A percentile compares a stretch with the other conserved stretches of the same genome.
Evolutionary conservation across 1,140 invertebrate genomes (phyloP).

Genomic region (Lethrus apterus): DNA sequence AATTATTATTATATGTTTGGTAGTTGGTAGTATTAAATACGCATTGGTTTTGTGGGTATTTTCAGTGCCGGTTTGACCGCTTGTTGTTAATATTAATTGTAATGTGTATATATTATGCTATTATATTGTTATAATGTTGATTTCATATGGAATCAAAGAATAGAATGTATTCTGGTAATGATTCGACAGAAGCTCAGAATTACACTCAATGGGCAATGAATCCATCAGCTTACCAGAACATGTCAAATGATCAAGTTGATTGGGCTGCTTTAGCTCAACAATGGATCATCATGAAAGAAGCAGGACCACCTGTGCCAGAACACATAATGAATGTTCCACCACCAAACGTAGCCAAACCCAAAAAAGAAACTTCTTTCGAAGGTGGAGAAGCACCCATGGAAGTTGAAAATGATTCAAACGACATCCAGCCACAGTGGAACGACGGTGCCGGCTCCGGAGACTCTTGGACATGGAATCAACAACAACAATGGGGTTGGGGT

Average conservation of each 20-base stretch:
- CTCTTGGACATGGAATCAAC: slow-evolving; percentile 45
- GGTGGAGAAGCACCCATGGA: slow-evolving; percentile 81
- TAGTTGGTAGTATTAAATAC: too few species aligned
- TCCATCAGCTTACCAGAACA: slow-evolving; percentile 52
- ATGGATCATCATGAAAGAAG: slow-evolving; percentile 96
- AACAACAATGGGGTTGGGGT: slow-evolving; percentile 38
- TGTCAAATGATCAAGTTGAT: slow-evolving; percentile 65
- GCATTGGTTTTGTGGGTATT: too few species aligned
- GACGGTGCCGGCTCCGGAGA: slow-evolving; percentile 20
- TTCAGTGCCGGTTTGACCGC: too few species aligned
- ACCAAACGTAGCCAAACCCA: slow-evolving; percentile 34
- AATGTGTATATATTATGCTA: too few species aligned
- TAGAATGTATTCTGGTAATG: slow-evolving; percentile 38
- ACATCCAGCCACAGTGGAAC: slow-evolving; percentile 33
- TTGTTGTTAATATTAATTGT: too few species aligned
- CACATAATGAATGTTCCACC: slow-evolving; percentile 45
- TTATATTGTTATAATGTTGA: too few species aligned
- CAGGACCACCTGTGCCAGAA: slow-evolving; percentile 44
- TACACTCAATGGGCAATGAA: slow-evolving; percentile 69
- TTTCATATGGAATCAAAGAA: too few species aligned
- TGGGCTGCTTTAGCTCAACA: slow-evolving; percentile 93
- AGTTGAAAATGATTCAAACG: slow-evolving; percentile 63
- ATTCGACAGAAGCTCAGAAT: slow-evolving; percentile 42
- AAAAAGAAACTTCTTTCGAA: slow-evolving; percentile 39
- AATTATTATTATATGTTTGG: too few species aligned